phyloP scores from a whole-genome alignment of 2,888 invertebrate genomes.

The Ptycholaimellus sp. region DNA sequence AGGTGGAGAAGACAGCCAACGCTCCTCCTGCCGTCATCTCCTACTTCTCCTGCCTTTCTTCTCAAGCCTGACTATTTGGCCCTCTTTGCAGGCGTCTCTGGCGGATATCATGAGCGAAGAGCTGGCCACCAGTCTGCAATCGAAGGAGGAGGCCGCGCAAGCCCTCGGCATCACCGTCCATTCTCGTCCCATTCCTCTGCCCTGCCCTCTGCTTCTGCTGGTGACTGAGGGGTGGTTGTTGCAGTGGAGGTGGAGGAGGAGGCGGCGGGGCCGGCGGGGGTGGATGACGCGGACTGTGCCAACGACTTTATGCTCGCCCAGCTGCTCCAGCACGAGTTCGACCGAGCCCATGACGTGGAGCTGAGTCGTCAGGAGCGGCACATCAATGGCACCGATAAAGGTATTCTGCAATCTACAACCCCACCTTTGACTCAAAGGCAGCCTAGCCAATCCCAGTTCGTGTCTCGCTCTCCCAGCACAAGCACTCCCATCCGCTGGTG shows the following conservation, averaged over 20 bases:
- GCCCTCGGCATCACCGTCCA: slow-evolving; percentile 6
- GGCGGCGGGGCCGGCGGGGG: slow-evolving; percentile 14
- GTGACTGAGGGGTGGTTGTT: no score
- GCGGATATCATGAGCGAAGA: slow-evolving; percentile 76
- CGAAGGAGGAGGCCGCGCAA: slow-evolving; percentile 35
- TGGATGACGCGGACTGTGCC: slow-evolving; percentile 15
- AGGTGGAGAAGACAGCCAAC: no score
- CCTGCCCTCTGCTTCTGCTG: no score
- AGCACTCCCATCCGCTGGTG: slow-evolving; percentile 5
- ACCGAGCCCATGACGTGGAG: slow-evolving; percentile 57
- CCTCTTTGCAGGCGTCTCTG: slow-evolving; percentile 67
- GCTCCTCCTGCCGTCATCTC: no score
- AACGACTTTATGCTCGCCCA: slow-evolving; percentile 47
- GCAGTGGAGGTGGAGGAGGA: slow-evolving; percentile 5
- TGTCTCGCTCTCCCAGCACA: slow-evolving; percentile 18
- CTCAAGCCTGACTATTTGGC: no score
- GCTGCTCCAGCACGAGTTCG: slow-evolving; percentile 65
- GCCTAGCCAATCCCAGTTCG: slow-evolving; percentile 22
- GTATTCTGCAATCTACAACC: no score
- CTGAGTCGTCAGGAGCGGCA: slow-evolving; percentile 52
- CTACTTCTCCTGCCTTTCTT: no score
- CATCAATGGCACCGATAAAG: slow-evolving; percentile 45
- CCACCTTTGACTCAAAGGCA: no score
- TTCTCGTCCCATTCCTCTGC: neutral
- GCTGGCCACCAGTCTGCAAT: slow-evolving; percentile 48